Evolutionary conservation across 2,113 vertebrate genomes (phyloP).

Genomic region (Sinocyclocheilus grahami): DNA sequence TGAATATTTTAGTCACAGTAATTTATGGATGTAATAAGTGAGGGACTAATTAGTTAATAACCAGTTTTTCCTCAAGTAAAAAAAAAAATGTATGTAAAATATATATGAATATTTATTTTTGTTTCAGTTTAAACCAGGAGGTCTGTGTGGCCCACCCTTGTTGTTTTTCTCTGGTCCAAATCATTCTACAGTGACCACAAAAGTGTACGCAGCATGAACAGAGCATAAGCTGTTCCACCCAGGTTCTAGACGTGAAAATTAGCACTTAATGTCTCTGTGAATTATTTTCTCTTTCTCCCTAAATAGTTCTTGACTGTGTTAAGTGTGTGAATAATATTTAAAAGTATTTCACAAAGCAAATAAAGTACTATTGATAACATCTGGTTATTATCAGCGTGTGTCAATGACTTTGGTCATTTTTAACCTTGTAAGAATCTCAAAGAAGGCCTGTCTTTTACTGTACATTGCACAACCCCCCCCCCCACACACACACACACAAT

Average conservation of each 20-base stretch:
- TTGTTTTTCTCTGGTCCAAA: conserved; percentile 22
- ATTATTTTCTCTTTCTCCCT: conserved; percentile 50
- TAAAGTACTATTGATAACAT: conserved; percentile 43
- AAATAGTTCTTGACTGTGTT: conserved; percentile 55
- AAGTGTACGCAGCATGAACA: conserved; percentile 48
- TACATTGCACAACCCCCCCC: background rate
- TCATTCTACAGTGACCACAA: conserved; percentile 35
- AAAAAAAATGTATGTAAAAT: too few species aligned
- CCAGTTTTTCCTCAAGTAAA: too few species aligned
- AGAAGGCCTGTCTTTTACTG: background rate
- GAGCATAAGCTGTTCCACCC: conserved; percentile 73
- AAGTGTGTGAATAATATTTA: conserved; percentile 56
- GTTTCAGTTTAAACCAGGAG: conserved; percentile 45
- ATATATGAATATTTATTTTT: conserved; percentile 45
- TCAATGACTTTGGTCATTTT: conserved; percentile 26
- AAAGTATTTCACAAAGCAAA: conserved; percentile 19
- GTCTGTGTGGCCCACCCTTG: conserved; percentile 4
- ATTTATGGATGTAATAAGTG: background rate
- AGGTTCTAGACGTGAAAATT: conserved; percentile 52
- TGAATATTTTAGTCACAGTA: background rate
- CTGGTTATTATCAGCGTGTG: conserved; percentile 48
- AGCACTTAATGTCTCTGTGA: conserved; percentile 55
- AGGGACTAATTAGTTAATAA: too few species aligned
- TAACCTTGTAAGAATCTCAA: conserved; percentile 12
- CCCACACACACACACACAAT: background rate